phyloP scores from a whole-genome alignment of 2,113 vertebrate genomes.

The Columba janthina region DNA sequence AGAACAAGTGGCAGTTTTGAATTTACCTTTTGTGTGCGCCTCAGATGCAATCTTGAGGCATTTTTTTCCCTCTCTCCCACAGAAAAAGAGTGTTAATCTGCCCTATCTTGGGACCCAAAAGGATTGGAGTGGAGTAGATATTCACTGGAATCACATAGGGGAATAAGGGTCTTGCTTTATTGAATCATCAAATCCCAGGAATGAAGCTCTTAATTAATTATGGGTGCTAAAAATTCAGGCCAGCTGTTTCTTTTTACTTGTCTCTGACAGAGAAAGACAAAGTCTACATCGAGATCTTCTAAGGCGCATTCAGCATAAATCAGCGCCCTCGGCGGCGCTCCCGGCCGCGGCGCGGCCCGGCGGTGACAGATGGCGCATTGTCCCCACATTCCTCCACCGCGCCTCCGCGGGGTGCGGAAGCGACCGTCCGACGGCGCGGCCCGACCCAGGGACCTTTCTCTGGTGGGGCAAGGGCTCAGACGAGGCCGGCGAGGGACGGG shows the following conservation, averaged over 20 bases:
- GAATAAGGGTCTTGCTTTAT: constrained; percentile 79
- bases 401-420: constrained; percentile 13
- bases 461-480: neutral
- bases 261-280: constrained; percentile 68
- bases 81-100: constrained; percentile 70
- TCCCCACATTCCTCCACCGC: constrained; percentile 63
- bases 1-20: constrained; percentile 70
- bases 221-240: constrained; percentile 84
- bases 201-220: constrained; percentile 85
- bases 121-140: constrained; percentile 74
- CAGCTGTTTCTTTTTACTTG: constrained; percentile 79
- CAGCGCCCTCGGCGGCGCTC: constrained; percentile 58
- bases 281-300: constrained; percentile 57
- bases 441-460: neutral
- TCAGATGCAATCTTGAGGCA: constrained; percentile 69
- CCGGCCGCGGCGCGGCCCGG: constrained; percentile 54
- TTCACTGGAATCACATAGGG: constrained; percentile 71
- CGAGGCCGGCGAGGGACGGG: neutral
- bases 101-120: constrained; percentile 65
- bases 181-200: constrained; percentile 84
- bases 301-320: constrained; percentile 63
- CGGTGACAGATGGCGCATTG: constrained; percentile 69
- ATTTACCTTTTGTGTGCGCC: constrained; percentile 63
- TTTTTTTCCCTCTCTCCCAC: constrained; percentile 62
- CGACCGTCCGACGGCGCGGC: neutral